Evolutionary conservation across 2,113 vertebrate species (phyloP).

Genomic region (Perca fluviatilis): DNA sequence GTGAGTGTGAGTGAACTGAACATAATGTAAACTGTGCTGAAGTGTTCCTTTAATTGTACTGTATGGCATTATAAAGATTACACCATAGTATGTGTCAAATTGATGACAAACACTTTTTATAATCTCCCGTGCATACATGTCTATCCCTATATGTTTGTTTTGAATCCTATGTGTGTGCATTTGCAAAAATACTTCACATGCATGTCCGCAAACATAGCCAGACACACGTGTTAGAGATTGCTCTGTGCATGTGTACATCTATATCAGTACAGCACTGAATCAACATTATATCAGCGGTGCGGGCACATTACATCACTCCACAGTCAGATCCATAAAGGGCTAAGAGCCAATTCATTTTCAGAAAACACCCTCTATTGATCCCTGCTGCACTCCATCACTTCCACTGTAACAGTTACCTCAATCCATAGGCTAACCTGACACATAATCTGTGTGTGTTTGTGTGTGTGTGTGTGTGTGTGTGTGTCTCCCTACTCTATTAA

Average conservation of each 20-base stretch:
- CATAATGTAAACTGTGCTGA: too few species aligned
- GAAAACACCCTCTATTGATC: slow-evolving; percentile 82
- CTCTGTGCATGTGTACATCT: slow-evolving; percentile 41
- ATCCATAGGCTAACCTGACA: slow-evolving; percentile 75
- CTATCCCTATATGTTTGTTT: neutral
- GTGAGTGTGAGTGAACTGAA: too few species aligned
- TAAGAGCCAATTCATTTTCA: slow-evolving; percentile 82
- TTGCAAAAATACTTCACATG: neutral
- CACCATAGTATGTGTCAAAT: neutral
- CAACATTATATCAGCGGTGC: slow-evolving; percentile 69
- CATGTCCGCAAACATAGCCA: slow-evolving; percentile 2
- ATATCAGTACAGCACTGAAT: slow-evolving; percentile 58
- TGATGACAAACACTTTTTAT: neutral
- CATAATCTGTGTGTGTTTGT: slow-evolving; percentile 64
- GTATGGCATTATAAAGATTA: too few species aligned
- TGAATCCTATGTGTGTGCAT: neutral
- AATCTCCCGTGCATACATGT: neutral
- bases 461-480: slow-evolving; percentile 26
- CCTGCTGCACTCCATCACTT: slow-evolving; percentile 78
- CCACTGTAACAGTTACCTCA: slow-evolving; percentile 74
- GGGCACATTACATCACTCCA: slow-evolving; percentile 74
- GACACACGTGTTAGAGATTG: neutral
- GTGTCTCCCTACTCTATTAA: slow-evolving; percentile 45
- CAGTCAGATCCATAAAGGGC: slow-evolving; percentile 79
- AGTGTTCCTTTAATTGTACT: too few species aligned